Evolutionary conservation across 2,113 vertebrate genomes (phyloP).

Genomic region (Meleagris gallopavo): DNA sequence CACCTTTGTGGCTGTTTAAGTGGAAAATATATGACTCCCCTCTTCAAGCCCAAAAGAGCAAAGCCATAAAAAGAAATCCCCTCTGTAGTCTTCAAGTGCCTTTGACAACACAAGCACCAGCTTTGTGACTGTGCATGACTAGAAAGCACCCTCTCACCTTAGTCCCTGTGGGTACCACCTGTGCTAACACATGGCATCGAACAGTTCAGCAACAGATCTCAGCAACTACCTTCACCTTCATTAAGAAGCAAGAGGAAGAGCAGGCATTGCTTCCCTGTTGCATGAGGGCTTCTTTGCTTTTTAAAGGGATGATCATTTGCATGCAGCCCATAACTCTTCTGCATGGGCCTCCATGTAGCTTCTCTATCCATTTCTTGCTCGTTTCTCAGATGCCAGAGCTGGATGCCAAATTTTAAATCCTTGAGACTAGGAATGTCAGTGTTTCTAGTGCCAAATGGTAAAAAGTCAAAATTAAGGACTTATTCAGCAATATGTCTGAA

Average conservation of each 20-base stretch:
- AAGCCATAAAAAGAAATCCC: neutral
- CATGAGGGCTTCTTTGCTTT: neutral
- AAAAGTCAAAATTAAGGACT: neutral
- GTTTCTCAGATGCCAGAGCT: neutral
- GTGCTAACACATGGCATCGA: neutral
- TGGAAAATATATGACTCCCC: neutral
- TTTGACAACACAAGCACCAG: neutral
- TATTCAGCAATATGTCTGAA: neutral
- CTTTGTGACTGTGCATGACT: neutral
- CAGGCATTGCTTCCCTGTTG: neutral
- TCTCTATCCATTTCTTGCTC: neutral
- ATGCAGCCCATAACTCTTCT: neutral
- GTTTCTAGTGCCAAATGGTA: neutral
- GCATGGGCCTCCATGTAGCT: neutral
- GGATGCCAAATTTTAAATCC: slow-evolving; percentile 7
- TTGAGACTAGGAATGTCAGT: neutral
- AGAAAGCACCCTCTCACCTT: neutral
- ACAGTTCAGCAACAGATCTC: neutral
- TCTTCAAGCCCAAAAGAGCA: neutral
- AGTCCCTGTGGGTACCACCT: neutral
- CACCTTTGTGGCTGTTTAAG: neutral
- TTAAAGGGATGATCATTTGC: neutral
- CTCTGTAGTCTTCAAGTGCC: neutral
- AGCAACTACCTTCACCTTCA: neutral
- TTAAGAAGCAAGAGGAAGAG: neutral